Evolutionary conservation across 1,140 invertebrate species (phyloP).

Genomic region (Procambarus clarkii): DNA sequence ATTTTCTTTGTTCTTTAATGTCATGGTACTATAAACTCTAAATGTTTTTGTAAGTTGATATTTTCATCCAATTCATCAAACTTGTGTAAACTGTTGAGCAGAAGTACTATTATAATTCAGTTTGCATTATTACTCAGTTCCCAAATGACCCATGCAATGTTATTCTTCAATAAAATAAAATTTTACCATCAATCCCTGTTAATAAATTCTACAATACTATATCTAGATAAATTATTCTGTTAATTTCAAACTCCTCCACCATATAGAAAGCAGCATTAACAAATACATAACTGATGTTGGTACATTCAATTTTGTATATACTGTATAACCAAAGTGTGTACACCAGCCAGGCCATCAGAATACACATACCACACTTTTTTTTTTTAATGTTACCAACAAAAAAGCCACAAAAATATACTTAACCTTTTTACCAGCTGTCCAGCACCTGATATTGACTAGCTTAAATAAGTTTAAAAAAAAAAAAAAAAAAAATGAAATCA

Average conservation of each 20-base stretch:
- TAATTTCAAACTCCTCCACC: background rate
- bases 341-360: background rate
- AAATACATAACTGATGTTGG: background rate
- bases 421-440: background rate
- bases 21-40: too few relatives aligned
- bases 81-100: too few relatives aligned
- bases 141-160: background rate
- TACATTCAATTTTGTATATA: background rate
- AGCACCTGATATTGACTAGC: background rate
- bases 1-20: too few relatives aligned
- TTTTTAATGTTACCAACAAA: background rate
- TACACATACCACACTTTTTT: background rate
- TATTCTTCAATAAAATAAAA: background rate
- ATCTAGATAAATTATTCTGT: background rate
- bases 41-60: too few relatives aligned
- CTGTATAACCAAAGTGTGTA: background rate
- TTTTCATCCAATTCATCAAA: too few relatives aligned
- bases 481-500: too few relatives aligned
- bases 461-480: too few relatives aligned
- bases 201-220: background rate
- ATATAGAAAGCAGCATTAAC: background rate
- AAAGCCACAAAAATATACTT: background rate
- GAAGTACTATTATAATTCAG: too few relatives aligned
- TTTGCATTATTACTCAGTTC: background rate
- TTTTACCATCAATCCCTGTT: background rate